Evolutionary conservation across 2,888 invertebrate species (phyloP), one percentile per base, ranked within the genome.

Genomic region (Eupithecia vulgata): DNA sequence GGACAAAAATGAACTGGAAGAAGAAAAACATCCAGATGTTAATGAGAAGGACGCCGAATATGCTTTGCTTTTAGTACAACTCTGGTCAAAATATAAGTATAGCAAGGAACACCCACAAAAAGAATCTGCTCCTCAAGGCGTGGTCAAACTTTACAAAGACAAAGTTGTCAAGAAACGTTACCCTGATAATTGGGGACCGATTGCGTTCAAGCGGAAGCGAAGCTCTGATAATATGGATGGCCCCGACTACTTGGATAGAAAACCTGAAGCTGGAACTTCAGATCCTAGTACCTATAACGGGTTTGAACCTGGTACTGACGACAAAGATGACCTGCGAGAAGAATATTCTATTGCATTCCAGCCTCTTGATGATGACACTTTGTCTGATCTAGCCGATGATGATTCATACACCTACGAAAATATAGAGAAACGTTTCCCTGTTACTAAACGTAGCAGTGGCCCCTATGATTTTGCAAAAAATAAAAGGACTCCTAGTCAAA

Each of bases 401-500:
- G 92, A 93, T 75, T 91, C 90, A 76, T 93, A 91, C 78, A 81
- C 90, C 1, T 94, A 92, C 72, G 93, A 92, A 69, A 81, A 85
- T 12, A 84, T 91, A 25, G 93, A 93, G 79, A 96, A 96, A 88
- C 94, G 96, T 5, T 96, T 96, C 82, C 96, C 96, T 0, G 96
- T 97, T 0, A 90, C 95, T 5, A 97, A 97, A 85, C 94, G 97
- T 2, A 96, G 96, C 68, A 95, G 95, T 76, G 93, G 91, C 21
- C 89, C 85, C 21, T 91, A 81, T 75, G 87, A 84, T 70, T 83
- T 86, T 37, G 87, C 85, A 66, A 80, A 81, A 42, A 91, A 86
- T 78, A 90, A 89, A 78, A 94, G 91, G 81, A 84, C 81, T 4
- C 82, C 84, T 76, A 88, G 87, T 74, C 89, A 90, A 80, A 88